Base-by-base conservation (phyloP, 2,797 vertebrate species). In the Heteromormyrus szaboi region DNA sequence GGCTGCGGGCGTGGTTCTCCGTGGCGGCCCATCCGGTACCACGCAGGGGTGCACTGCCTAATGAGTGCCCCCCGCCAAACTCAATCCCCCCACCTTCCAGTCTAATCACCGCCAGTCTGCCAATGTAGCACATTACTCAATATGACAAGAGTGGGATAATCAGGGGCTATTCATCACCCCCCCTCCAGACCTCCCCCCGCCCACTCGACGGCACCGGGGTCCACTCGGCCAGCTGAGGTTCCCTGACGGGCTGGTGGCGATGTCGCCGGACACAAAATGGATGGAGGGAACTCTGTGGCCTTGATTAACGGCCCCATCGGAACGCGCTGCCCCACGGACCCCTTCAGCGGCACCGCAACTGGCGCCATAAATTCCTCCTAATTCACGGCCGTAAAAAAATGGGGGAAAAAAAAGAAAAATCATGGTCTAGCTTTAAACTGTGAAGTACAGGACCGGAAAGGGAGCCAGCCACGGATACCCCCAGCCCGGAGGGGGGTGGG, bases 111-210 rank as follows among this genome's bases (percentile, higher is more conserved):
- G 44, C 2, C 90, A 86, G 91, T 92, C 92, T 65, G 2, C 91
- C 93, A 84, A 3, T 90, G 93, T 93, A 93, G 92, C 65, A 88
- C 92, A 91, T 94, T 93, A 94, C 92, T 91, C 93, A 94, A 92
- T 94, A 92, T 94, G 94, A 94, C 93, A 94, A 91, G 91, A 91
- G 88, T 0, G 89, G 89, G 29, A 92, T 95, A 93, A 94, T 94
- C 89, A 0, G 89, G 89, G 91, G 90, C 91, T 33, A 92, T 93
- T 93, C 85, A 91, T 93, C 91, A 92, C 89, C 89, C 93, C 51
- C 51, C 51, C 50, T 62, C 62, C 48, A 11, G 19, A 59, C 56
- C 56, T 2, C 56, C 56, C 56, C 56, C 56, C n/a, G 41, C 17
- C 79, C 37, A 17, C 33, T 33, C 22, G 85, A 59, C 25, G 53